These are phyloP conservation scores for Pseudoatta argentina DNA, from an alignment of 1,140 invertebrate genomes.

Conservation along the genomic window DNA sequence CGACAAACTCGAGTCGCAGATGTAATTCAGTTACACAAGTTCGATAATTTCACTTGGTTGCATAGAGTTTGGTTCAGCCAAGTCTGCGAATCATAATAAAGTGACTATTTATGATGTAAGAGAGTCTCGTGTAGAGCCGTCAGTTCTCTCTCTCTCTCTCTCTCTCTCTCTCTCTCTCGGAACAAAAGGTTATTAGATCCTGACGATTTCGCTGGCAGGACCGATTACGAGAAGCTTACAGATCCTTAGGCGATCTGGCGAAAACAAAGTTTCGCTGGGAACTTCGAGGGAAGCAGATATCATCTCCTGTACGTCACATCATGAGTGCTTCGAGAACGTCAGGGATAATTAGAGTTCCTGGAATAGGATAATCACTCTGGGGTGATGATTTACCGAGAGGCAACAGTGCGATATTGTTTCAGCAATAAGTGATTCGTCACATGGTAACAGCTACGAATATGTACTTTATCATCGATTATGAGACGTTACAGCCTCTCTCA, in stretches of 20 bases:
- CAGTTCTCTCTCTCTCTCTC: not conserved
- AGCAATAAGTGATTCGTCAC: constrained; percentile 56
- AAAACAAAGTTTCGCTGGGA: constrained; percentile 45
- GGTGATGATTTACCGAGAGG: constrained; percentile 37
- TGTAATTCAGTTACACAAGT: constrained; percentile 26
- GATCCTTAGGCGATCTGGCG: constrained; percentile 31
- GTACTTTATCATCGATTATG: constrained; percentile 57
- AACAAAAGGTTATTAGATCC: constrained; percentile 56
- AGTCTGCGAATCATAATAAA: not conserved
- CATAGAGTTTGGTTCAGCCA: not conserved
- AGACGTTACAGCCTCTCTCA: constrained; percentile 38
- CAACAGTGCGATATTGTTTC: constrained; percentile 45
- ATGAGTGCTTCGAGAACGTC: constrained; percentile 22
- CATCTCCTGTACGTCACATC: constrained; percentile 15
- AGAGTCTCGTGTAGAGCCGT: not conserved
- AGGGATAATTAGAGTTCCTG: constrained; percentile 51
- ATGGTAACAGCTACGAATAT: constrained; percentile 43
- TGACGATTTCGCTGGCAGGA: constrained; percentile 32
- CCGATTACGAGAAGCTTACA: constrained; percentile 31
- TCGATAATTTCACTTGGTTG: not conserved
- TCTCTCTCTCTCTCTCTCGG: not conserved
- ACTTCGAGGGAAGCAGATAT: constrained; percentile 39
- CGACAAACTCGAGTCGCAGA: not conserved
- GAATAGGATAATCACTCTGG: constrained; percentile 9
- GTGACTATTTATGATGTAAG: constrained; percentile 6